Evolutionary conservation across 1,140 invertebrate genomes (phyloP).

Genomic region (Hycleus phaleratus): DNA sequence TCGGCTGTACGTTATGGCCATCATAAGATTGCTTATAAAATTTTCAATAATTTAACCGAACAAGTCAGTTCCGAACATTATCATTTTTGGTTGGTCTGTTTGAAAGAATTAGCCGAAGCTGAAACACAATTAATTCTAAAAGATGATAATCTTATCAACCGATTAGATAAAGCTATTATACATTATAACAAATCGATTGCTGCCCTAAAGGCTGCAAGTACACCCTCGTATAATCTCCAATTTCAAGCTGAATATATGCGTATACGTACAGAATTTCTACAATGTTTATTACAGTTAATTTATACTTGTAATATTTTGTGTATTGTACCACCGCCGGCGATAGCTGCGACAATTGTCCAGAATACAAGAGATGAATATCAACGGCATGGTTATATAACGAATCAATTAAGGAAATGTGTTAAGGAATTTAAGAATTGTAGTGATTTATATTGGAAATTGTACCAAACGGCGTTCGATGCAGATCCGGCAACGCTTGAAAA

Average conservation of each 20-base stretch:
- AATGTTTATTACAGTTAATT: conserved; percentile 65
- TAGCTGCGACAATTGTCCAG: conserved; percentile 72
- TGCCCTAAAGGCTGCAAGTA: conserved; percentile 61
- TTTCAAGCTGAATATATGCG: conserved; percentile 76
- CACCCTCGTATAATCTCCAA: conserved; percentile 55
- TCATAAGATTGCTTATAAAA: conserved; percentile 60
- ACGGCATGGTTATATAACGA: conserved; percentile 73
- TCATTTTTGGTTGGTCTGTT: conserved; percentile 80
- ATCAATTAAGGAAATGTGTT: conserved; percentile 71
- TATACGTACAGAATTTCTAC: conserved; percentile 67
- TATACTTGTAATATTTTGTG: conserved; percentile 74
- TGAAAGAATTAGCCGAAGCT: conserved; percentile 62
- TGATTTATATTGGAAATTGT: conserved; percentile 72
- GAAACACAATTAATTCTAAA: conserved; percentile 24
- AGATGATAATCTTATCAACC: conserved; percentile 45
- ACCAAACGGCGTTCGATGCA: conserved; percentile 89
- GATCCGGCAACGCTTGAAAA: conserved; percentile 78
- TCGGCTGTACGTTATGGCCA: conserved; percentile 80
- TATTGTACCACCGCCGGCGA: conserved; percentile 87
- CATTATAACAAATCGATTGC: conserved; percentile 54
- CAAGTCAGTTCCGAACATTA: conserved; percentile 82
- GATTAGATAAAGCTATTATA: conserved; percentile 53
- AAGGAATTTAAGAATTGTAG: conserved; percentile 67
- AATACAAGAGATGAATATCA: conserved; percentile 74
- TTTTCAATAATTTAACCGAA: conserved; percentile 60